Evolutionary conservation across 2,797 vertebrate genomes (phyloP).

Genomic region (Pipistrellus nathusii): DNA sequence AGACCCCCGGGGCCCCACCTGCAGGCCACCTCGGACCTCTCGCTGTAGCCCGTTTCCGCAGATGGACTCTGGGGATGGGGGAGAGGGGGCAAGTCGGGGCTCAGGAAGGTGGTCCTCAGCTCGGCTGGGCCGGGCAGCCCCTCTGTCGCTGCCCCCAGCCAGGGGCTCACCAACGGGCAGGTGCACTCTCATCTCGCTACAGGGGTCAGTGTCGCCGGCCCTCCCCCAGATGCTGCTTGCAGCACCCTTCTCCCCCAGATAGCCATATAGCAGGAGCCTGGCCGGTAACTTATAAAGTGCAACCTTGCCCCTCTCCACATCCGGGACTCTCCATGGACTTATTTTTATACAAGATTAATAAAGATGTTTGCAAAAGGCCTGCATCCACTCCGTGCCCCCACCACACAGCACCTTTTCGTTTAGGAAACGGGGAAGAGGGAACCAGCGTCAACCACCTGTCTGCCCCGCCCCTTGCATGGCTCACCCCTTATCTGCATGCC

Average conservation of each 20-base stretch:
- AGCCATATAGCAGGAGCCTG: conserved; percentile 71
- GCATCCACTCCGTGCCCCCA: not conserved
- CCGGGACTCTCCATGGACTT: conserved; percentile 61
- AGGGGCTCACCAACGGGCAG: not conserved
- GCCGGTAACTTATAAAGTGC: conserved; percentile 74
- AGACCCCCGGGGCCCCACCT: conserved; percentile 90
- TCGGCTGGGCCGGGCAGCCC: conserved; percentile 59
- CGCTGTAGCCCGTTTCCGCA: conserved; percentile 87
- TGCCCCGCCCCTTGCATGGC: not conserved
- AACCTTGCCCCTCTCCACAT: not conserved
- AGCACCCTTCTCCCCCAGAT: not conserved
- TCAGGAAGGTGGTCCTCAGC: conserved; percentile 56
- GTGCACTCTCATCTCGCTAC: not conserved
- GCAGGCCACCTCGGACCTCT: conserved; percentile 92
- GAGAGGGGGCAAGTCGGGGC: not conserved
- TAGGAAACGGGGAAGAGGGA: not conserved
- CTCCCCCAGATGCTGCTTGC: conserved; percentile 6
- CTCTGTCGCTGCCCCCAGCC: not conserved
- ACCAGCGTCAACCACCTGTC: conserved; percentile 2
- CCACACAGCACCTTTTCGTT: not conserved
- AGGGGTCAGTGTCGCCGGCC: not conserved
- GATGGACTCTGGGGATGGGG: conserved; percentile 28
- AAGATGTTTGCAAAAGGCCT: conserved; percentile 79
- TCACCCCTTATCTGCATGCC: too few species aligned
- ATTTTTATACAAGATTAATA: conserved; percentile 84